phyloP scores from a whole-genome alignment of 2,113 vertebrate species.

The Zosterops borbonicus region DNA sequence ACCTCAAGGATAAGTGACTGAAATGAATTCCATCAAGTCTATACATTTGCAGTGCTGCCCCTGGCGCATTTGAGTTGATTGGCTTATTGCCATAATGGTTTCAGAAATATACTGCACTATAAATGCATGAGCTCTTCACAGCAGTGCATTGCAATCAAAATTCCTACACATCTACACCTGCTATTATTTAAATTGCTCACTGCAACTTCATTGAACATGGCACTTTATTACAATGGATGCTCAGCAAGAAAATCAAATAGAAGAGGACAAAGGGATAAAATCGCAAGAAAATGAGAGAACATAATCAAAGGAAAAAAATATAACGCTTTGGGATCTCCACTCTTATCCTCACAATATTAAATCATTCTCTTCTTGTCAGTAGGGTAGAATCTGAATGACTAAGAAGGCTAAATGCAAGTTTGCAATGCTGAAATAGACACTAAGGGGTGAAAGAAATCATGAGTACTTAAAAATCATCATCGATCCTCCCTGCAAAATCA shows the following conservation, averaged over 20 bases:
- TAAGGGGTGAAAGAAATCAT: neutral
- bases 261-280: constrained; percentile 43
- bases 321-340: neutral
- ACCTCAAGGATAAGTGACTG: constrained; percentile 42
- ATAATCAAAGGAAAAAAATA: neutral
- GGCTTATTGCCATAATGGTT: constrained; percentile 50
- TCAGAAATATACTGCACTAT: constrained; percentile 39
- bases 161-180: constrained; percentile 37
- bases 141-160: constrained; percentile 44
- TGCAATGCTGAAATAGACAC: neutral
- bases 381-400: neutral
- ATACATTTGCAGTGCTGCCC: constrained; percentile 1
- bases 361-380: neutral
- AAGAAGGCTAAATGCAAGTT: constrained; percentile 18
- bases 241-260: constrained; percentile 52
- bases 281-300: neutral
- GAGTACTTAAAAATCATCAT: neutral
- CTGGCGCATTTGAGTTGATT: constrained; percentile 13
- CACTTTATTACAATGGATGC: constrained; percentile 34
- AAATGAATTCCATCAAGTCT: constrained; percentile 53
- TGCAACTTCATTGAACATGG: constrained; percentile 25
- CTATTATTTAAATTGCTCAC: constrained; percentile 44
- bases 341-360: constrained; percentile 12
- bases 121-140: constrained; percentile 47
- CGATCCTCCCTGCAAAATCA: neutral